Conservation (phyloP, 2,113 vertebrate genomes). For the Pituophis catenifer region DNA sequence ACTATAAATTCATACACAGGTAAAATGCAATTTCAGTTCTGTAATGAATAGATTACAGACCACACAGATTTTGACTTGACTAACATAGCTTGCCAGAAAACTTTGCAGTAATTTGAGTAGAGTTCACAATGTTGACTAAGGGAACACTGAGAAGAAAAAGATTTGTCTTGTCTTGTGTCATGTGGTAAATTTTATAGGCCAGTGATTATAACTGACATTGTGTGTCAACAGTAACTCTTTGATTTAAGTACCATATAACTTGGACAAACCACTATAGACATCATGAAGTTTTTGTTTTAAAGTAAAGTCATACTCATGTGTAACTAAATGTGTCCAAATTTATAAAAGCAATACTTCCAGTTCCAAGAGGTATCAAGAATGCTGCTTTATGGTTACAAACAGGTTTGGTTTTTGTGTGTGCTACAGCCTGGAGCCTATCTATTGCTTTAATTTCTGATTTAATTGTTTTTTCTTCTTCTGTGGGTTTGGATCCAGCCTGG, state of each 20-base stretch:
- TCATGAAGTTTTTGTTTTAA: not conserved
- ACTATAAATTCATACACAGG: not conserved
- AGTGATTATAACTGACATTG: not conserved
- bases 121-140: not conserved
- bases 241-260: not conserved
- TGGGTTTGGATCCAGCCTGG: not conserved
- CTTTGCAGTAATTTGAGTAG: not conserved
- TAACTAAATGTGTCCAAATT: not conserved
- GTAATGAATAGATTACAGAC: not conserved
- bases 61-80: not conserved
- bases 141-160: not conserved
- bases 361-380: not conserved
- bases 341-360: not conserved
- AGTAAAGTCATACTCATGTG: not conserved
- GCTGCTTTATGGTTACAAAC: not conserved
- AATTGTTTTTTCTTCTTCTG: not conserved
- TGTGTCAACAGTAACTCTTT: not conserved
- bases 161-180: not conserved
- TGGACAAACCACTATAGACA: not conserved
- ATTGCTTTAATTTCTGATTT: not conserved
- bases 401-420: not conserved
- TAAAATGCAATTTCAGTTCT: not conserved
- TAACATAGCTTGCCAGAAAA: not conserved
- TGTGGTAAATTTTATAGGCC: not conserved
- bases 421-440: not conserved